A percentile compares a stretch with the other conserved stretches of the same genome.
Conservation (phyloP, 2,888 invertebrate species). For the Drosophila niveifrons region DNA sequence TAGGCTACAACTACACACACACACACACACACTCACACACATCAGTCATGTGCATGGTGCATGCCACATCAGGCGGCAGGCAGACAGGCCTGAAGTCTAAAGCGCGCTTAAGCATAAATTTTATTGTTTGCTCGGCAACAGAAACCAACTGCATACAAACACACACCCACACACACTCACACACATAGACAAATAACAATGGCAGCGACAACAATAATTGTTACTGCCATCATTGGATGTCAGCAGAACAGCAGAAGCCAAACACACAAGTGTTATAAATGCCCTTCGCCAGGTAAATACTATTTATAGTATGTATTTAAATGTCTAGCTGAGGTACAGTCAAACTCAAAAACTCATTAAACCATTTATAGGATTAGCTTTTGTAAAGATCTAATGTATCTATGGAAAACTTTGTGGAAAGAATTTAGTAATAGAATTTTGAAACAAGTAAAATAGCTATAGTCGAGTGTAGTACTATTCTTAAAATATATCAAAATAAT, state of each 20-base stretch:
- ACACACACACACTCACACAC: conserved; percentile 23
- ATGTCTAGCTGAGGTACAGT: conserved; percentile 23
- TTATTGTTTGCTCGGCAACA: conserved; percentile 50
- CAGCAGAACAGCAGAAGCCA: conserved; percentile 19
- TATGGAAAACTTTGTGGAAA: neutral
- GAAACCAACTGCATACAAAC: conserved; percentile 18
- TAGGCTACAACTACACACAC: conserved; percentile 33
- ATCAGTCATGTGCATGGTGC: conserved; percentile 31
- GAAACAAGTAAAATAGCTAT: too few species aligned
- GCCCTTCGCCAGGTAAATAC: conserved; percentile 39
- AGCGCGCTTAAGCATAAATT: conserved; percentile 55
- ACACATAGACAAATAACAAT: conserved; percentile 13
- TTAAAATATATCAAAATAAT: too few species aligned
- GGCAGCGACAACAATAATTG: conserved; percentile 19
- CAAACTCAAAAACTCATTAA: neutral
- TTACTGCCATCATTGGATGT: conserved; percentile 32
- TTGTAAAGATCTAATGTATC: neutral
- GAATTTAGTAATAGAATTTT: neutral
- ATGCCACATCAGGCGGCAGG: conserved; percentile 6
- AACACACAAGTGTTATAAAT: conserved; percentile 40
- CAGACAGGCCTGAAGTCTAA: conserved; percentile 21
- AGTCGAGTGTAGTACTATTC: too few species aligned
- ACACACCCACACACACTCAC: conserved; percentile 5
- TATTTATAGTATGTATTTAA: conserved; percentile 7
- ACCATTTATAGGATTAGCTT: conserved; percentile 10